These are phyloP conservation scores for Acrocephalus scirpaceus DNA, from an alignment of 2,797 vertebrate species.

Conservation along the genomic window DNA sequence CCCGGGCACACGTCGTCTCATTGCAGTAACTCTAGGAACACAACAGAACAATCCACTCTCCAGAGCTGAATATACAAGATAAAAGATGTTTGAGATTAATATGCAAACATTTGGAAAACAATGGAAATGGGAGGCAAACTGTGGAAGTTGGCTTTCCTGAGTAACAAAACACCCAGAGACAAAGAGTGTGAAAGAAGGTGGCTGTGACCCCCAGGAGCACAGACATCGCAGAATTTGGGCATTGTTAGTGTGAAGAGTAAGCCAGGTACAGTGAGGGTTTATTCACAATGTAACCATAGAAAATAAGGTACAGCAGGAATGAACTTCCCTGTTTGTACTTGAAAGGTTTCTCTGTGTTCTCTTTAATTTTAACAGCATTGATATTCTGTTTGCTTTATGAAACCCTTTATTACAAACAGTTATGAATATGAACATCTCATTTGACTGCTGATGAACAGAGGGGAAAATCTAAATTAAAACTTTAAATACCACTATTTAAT, in stretches of 20 bases:
- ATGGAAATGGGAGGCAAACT: constrained; percentile 4
- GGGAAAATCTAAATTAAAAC: constrained; percentile 96
- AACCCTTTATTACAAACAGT: constrained; percentile 81
- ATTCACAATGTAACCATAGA: constrained; percentile 7
- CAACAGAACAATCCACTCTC: background rate
- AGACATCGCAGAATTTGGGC: background rate
- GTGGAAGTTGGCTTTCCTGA: constrained; percentile 8
- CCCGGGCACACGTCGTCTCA: background rate
- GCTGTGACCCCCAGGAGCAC: background rate
- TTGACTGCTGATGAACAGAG: constrained; percentile 83
- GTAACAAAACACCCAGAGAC: background rate
- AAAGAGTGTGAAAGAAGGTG: background rate
- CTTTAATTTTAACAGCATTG: constrained; percentile 77
- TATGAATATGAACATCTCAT: constrained; percentile 84
- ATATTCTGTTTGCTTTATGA: constrained; percentile 80
- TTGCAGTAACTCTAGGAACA: background rate
- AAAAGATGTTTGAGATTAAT: constrained; percentile 58
- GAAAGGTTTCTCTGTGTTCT: constrained; percentile 55
- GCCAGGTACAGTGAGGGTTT: background rate
- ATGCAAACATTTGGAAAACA: constrained; percentile 24
- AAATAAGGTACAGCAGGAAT: constrained; percentile 41
- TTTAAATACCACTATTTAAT: constrained; percentile 99
- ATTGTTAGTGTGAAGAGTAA: background rate
- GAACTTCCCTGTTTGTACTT: constrained; percentile 67
- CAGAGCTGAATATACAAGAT: constrained; percentile 47